Percentiles rank a stretch among this genome's conserved stretches.
Conservation (phyloP, 2,888 invertebrate species). For the Volucella inanis region DNA sequence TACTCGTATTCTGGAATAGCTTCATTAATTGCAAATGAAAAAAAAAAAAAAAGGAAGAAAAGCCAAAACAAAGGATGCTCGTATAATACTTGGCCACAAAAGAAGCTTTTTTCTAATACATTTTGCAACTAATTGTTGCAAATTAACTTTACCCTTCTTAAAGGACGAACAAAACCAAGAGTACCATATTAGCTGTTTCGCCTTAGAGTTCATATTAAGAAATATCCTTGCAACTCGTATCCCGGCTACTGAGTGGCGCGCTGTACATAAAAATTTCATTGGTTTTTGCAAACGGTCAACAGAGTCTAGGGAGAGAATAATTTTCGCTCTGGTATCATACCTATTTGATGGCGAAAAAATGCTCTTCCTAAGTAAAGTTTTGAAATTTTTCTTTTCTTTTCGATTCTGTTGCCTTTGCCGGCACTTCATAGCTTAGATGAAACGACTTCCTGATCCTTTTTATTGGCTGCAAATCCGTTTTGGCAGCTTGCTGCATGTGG, state of each 20-base stretch:
- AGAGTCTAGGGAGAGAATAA: conserved; percentile 25
- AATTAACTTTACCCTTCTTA: conserved; percentile 63
- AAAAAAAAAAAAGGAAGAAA: conserved; percentile 44
- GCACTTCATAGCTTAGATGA: conserved; percentile 50
- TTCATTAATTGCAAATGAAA: conserved; percentile 73
- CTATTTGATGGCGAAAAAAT: conserved; percentile 69
- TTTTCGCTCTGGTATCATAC: conserved; percentile 61
- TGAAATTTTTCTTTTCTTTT: conserved; percentile 26
- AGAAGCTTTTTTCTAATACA: conserved; percentile 64
- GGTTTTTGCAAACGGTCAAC: conserved; percentile 50
- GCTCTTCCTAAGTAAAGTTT: conserved; percentile 38
- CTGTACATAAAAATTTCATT: conserved; percentile 63
- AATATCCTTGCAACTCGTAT: conserved; percentile 39
- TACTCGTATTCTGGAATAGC: conserved; percentile 33
- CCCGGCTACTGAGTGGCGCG: background rate
- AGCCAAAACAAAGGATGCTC: conserved; percentile 30
- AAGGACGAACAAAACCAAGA: conserved; percentile 28
- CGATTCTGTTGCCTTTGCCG: conserved; percentile 61
- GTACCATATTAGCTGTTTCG: conserved; percentile 35
- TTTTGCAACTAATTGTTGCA: conserved; percentile 68
- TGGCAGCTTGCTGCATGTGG: conserved; percentile 69
- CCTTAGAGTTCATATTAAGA: conserved; percentile 55
- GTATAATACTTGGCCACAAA: conserved; percentile 13
- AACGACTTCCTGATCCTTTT: conserved; percentile 74
- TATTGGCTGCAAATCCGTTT: conserved; percentile 74